Evolutionary conservation across 2,797 vertebrate genomes (phyloP), one percentile per base, ranked within the genome.

Genomic region (Tauraco hartlaubi): DNA sequence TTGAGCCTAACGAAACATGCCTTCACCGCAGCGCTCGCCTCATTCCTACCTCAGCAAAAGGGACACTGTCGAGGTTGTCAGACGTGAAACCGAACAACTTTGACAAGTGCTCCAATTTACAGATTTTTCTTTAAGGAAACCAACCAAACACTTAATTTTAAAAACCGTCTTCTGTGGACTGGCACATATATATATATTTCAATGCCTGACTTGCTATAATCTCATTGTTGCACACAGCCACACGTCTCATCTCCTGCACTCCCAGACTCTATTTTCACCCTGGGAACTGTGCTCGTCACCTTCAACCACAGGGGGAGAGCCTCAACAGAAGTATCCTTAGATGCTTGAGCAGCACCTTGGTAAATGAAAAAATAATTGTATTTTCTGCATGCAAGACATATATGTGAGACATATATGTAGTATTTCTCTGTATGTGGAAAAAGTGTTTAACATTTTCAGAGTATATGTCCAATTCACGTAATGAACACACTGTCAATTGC

Each of bases 361-460:
- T 15, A 62, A 74, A 39, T 13, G 4, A 72, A 77, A 83, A 77
- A 54, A 22, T 21, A 71, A 22, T 0, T 25, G 9, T 56, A 15
- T 19, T 85, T 64, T 83, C 78, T 80, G 64, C n/a, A 31, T 5
- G 10, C 9, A 49, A 62, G 33, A 56, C 44, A 62, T 19, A 33
- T 6, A 9, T 0, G 0, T 0, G 5, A 64, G 31, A 29, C 28
- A 17, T 0, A 26, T 0, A 7, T 0, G 31, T 6, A 46, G 1
- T 12, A 19, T 62, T 41, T 33, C 22, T 48, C 51, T 31, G 10
- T 4, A 17, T 0, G 2, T 26, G 20, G n/a, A 16, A 37, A 31
- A 76, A 41, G 37, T 1, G 12, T 22, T 87, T 4, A 31, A 26
- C 4, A 1, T 29, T 41, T 61, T 41, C 11, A 56, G 20, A 41